Evolutionary conservation across 2,113 vertebrate genomes (phyloP).

Genomic region (Dasypus novemcinctus): DNA sequence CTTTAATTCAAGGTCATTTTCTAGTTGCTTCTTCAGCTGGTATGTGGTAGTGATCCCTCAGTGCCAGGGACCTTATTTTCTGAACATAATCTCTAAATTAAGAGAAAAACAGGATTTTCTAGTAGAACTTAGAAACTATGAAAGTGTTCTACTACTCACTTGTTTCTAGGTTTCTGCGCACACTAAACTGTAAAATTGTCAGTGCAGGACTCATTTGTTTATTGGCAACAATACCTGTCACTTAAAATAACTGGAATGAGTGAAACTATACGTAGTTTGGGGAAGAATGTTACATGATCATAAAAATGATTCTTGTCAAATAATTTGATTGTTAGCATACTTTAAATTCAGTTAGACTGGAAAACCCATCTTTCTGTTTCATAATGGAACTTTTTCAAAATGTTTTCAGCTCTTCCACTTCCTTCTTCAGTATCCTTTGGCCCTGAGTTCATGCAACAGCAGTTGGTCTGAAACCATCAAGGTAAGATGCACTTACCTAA

Average conservation of each 20-base stretch:
- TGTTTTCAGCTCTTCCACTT: conserved; percentile 85
- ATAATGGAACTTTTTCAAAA: conserved; percentile 86
- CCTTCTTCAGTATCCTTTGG: conserved; percentile 87
- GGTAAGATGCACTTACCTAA: conserved; percentile 90
- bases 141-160: neutral
- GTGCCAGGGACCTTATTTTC: neutral
- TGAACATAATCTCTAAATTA: neutral
- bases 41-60: too few relatives aligned
- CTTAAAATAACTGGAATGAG: neutral
- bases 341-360: neutral
- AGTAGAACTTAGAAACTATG: neutral
- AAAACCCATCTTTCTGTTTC: neutral
- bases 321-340: neutral
- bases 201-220: neutral
- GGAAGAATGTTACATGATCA: neutral
- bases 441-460: conserved; percentile 89
- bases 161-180: neutral
- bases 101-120: neutral
- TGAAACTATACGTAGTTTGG: neutral
- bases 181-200: neutral
- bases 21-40: too few relatives aligned
- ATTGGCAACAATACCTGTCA: neutral
- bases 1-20: too few relatives aligned
- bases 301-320: conserved; percentile 4
- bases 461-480: conserved; percentile 90